Evolutionary conservation across 2,113 vertebrate genomes (phyloP), one percentile per base, ranked within the genome.

Genomic region (Mastomys natalensis): DNA sequence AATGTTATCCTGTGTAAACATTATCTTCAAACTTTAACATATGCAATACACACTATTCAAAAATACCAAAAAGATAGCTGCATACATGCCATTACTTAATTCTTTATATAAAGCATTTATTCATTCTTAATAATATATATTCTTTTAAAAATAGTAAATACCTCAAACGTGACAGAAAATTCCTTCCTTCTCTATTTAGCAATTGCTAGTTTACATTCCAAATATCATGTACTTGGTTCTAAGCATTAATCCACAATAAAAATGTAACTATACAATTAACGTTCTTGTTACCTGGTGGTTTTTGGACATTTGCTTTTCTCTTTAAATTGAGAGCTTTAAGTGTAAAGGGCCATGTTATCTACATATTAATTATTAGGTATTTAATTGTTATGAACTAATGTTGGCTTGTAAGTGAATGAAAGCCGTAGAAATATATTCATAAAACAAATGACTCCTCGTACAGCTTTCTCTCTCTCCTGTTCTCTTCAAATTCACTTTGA

Each of bases 111-210:
- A 97, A 89, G 22, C 21, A 74, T 21, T 89, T 51, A 68, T 92
- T 94, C 29, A 87, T 89, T 94, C 60, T 96, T 93, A 95, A 92
- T 11, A 11, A 84, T 81, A 8, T 86, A 80, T 94, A 89, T 81
- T 91, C 81, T 95, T 87, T 94, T 68, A 87, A 74, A 91, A 81
- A 70, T 95, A 96, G 60, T 51, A 95, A 95, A 93, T 97, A 94
- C 60, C 80, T 96, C 87, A 89, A 90, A 72, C 96, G 76, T 78
- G 93, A 95, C 64, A 95, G 29, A 89, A 95, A 87, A 81, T 95
- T 26, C 16, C 68, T 94, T 94, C 22, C 68, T 86, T 87, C 96
- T 77, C 74, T 95, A 1, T 96, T 95, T 76, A 90, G 21, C 78
- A 87, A 73, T 93, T 94, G 40, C 21, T 92, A 34, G 80, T 87